These are phyloP conservation scores for Drosophila triauraria DNA, from an alignment of 1,140 invertebrate species.

Conservation along the genomic window DNA sequence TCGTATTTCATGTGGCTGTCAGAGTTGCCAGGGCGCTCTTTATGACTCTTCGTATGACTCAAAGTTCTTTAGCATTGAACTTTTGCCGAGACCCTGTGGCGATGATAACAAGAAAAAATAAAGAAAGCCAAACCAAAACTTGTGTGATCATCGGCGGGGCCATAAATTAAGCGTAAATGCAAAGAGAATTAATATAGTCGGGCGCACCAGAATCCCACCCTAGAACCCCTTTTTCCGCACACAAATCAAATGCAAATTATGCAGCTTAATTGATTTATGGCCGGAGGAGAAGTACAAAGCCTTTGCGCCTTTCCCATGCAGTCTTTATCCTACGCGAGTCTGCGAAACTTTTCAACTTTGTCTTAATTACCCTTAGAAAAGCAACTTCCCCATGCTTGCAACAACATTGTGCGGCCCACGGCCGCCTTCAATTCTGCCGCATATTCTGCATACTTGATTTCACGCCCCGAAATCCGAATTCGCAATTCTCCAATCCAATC, in stretches of 20 bases:
- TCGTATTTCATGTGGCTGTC: slow-evolving; percentile 69
- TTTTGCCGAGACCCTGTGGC: slow-evolving; percentile 54
- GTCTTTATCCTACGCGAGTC: slow-evolving; percentile 55
- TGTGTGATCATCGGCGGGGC: slow-evolving; percentile 48
- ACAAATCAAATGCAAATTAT: slow-evolving; percentile 83
- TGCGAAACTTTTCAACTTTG: slow-evolving; percentile 73
- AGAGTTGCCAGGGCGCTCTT: slow-evolving; percentile 42
- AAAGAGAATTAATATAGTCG: slow-evolving; percentile 57
- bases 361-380: slow-evolving; percentile 66
- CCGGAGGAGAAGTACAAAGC: slow-evolving; percentile 41
- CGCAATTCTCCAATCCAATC: slow-evolving; percentile 47
- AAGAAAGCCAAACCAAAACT: slow-evolving; percentile 16
- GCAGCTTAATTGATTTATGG: slow-evolving; percentile 79
- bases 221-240: slow-evolving; percentile 47
- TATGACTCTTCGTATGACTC: slow-evolving; percentile 54
- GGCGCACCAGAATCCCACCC: slow-evolving; percentile 5
- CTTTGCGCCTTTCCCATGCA: slow-evolving; percentile 53
- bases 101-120: slow-evolving; percentile 14
- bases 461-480: slow-evolving; percentile 58
- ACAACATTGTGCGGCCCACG: slow-evolving; percentile 35
- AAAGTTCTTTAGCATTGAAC: slow-evolving; percentile 56
- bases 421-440: slow-evolving; percentile 37
- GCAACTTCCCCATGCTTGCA: background rate
- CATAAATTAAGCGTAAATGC: slow-evolving; percentile 67
- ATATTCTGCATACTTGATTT: slow-evolving; percentile 81